Conservation (phyloP, 2,888 invertebrate genomes). For the Pandemis cinnamomeana region DNA sequence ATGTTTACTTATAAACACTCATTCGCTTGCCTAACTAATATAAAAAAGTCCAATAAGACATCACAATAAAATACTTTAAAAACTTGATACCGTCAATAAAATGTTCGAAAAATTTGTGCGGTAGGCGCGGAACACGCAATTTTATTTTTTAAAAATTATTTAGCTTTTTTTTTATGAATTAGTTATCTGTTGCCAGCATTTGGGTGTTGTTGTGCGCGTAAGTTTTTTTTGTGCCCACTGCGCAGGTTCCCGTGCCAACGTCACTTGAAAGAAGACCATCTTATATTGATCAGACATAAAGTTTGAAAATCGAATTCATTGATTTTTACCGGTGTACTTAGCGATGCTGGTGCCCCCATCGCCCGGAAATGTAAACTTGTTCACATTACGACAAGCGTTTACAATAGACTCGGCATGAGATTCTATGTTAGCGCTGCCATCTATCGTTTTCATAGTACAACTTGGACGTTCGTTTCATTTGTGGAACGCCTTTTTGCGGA, state of each 20-base stretch:
- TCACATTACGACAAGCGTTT: neutral
- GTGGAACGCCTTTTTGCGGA: too few relatives aligned
- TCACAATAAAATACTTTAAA: slow-evolving; percentile 27
- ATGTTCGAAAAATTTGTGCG: slow-evolving; percentile 41
- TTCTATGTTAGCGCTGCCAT: too few relatives aligned
- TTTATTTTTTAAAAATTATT: neutral
- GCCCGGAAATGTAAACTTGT: neutral
- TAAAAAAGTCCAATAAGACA: slow-evolving; percentile 42
- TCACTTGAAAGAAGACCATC: slow-evolving; percentile 42
- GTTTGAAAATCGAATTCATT: neutral
- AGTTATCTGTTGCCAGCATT: slow-evolving; percentile 50
- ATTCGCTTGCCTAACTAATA: neutral
- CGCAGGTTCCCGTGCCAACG: slow-evolving; percentile 57
- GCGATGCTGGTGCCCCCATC: neutral
- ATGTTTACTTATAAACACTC: slow-evolving; percentile 31
- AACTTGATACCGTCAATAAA: slow-evolving; percentile 35
- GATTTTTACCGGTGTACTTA: neutral
- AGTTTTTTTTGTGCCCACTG: slow-evolving; percentile 47
- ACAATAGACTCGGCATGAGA: too few relatives aligned
- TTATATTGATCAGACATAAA: neutral
- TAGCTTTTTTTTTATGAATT: slow-evolving; percentile 4
- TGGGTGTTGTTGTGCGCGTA: slow-evolving; percentile 56
- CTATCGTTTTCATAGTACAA: too few relatives aligned
- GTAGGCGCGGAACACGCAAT: neutral
- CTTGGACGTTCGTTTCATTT: too few relatives aligned